Percentiles rank a stretch among this genome's conserved stretches.
Conservation (phyloP, 92 coral and sea anemone species). For the Diadumene lineata region DNA sequence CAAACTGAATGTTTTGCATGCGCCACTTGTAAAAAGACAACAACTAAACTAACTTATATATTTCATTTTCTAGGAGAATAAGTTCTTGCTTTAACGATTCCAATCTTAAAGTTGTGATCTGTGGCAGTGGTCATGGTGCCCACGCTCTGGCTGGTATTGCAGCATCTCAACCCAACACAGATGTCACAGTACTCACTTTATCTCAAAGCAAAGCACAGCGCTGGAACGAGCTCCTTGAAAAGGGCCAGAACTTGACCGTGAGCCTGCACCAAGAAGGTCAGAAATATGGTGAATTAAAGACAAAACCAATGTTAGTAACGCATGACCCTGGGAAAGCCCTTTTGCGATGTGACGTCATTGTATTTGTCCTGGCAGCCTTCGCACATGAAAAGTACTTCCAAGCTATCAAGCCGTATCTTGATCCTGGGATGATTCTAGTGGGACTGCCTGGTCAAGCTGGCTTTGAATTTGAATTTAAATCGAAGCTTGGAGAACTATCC, state of each 20-base stretch:
- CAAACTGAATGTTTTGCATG: no score
- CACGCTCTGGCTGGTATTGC: conserved; percentile 59
- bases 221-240: conserved; percentile 36
- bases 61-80: neutral
- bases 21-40: no score
- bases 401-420: conserved; percentile 45
- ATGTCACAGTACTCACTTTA: conserved; percentile 40
- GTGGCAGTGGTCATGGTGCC: conserved; percentile 54
- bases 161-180: conserved; percentile 43
- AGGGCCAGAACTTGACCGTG: conserved; percentile 38
- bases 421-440: conserved; percentile 58
- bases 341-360: conserved; percentile 62
- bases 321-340: conserved; percentile 56
- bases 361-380: conserved; percentile 58
- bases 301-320: conserved; percentile 51
- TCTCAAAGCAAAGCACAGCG: conserved; percentile 52
- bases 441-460: conserved; percentile 66
- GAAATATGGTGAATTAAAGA: conserved; percentile 9
- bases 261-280: conserved; percentile 26
- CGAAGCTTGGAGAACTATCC: conserved; percentile 37
- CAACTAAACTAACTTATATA: no score
- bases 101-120: conserved; percentile 33
- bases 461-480: conserved; percentile 46
- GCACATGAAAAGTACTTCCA: conserved; percentile 59
- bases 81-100: neutral